Conservation (phyloP, 2,797 vertebrate genomes). For the Masticophis lateralis region DNA sequence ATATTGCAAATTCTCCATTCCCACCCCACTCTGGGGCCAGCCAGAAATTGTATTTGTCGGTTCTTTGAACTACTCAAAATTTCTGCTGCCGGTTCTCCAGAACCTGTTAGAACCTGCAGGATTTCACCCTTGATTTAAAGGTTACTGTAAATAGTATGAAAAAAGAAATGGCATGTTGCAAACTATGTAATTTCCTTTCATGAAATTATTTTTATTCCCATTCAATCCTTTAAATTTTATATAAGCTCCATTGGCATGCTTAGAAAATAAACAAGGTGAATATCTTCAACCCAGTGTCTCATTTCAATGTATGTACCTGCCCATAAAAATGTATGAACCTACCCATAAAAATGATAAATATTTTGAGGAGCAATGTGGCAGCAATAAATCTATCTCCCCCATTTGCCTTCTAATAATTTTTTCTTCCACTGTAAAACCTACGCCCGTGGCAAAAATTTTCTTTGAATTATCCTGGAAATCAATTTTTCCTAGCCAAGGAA, state of each 20-base stretch:
- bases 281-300: not conserved
- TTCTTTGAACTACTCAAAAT: too few species aligned
- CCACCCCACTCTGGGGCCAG: too few species aligned
- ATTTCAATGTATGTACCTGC: not conserved
- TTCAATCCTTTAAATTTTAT: not conserved
- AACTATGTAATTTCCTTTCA: not conserved
- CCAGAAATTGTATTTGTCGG: too few species aligned
- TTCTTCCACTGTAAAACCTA: not conserved
- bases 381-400: not conserved
- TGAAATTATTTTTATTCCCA: not conserved
- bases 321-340: not conserved
- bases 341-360: not conserved
- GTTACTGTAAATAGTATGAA: not conserved
- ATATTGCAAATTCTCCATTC: too few species aligned
- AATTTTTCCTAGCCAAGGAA: not conserved
- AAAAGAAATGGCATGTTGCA: not conserved
- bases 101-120: too few species aligned
- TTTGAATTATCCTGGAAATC: not conserved
- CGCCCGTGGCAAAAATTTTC: not conserved
- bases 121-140: not conserved
- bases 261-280: not conserved
- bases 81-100: too few species aligned
- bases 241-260: not conserved
- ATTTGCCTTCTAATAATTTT: not conserved
- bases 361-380: not conserved